phyloP scores from a whole-genome alignment of 2,797 vertebrate species.

The Pterois miles region DNA sequence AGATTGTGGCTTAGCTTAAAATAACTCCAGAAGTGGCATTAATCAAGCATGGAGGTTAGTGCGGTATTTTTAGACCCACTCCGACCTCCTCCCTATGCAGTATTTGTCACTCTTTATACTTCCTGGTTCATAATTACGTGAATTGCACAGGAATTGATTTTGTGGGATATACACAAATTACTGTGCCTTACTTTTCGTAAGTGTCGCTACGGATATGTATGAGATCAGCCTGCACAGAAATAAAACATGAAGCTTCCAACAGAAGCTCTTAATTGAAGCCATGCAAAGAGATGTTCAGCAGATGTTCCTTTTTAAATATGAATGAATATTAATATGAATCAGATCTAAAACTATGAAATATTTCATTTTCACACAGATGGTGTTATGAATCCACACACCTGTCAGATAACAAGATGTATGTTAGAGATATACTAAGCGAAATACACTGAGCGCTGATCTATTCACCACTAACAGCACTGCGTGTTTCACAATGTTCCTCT shows the following conservation, averaged over 20 bases:
- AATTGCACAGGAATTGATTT: no score
- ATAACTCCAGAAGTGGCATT: no score
- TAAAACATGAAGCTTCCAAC: neutral
- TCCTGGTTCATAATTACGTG: no score
- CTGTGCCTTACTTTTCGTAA: no score
- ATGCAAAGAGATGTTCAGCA: slow-evolving; percentile 44
- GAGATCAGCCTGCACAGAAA: neutral
- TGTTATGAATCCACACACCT: neutral
- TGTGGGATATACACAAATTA: no score
- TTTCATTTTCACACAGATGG: neutral
- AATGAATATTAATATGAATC: neutral
- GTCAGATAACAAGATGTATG: slow-evolving; percentile 4
- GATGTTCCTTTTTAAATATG: slow-evolving; percentile 28
- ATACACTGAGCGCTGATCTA: neutral
- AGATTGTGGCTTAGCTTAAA: no score
- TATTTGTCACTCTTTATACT: no score
- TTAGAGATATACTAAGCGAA: neutral
- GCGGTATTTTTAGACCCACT: no score
- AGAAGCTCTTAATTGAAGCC: slow-evolving; percentile 34
- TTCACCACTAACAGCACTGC: neutral
- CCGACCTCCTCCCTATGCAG: no score
- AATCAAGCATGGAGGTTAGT: no score
- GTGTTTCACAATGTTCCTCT: neutral
- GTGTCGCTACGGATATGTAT: no score
- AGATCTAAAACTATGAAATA: slow-evolving; percentile 3